Evolutionary conservation across 2,113 vertebrate species (phyloP), one percentile per base, ranked within the genome.

Genomic region (Paramisgurnus dabryanus): DNA sequence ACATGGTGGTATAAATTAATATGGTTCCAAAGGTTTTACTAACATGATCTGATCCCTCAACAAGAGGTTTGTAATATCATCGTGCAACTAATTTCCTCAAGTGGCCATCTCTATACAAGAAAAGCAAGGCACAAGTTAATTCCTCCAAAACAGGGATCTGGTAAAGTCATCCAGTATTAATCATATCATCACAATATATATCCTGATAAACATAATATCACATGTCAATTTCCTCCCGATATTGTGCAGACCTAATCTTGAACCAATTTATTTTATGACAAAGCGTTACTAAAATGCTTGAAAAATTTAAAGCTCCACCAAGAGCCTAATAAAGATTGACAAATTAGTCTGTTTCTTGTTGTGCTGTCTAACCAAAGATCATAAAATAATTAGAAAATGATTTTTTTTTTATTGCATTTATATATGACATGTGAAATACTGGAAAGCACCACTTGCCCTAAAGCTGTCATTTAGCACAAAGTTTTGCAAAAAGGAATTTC

Each of bases 401-500:
- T 7, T 7, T 7, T 6, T 45, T 49, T 68, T 49, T 69, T 27
- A 22, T 12, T 69, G 47, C 18, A 70, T 70, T 53, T 39, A 34
- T 53, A 55, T 71, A 34, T 22, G 34, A 17, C 2, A 55, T n/a
- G 9, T 71, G 34, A 11, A 39, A 50, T 10, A 55, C 7, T 11
- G 5, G 69, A 8, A 71, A 11, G 50, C 15, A n/a, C 11, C 22
- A 40, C 27, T 40, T 55, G 27, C 13, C 13, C 49, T 40, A n/a
- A 34, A 71, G 68, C 50, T 18, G 69, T 7, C 15, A 55, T 9
- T 11, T 47, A 71, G n/a, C 50, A 71, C 27, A 71, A 71, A 71
- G 69, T 57, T 57, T 10, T 40, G 7, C 34, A 71, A 6, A 18
- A 61, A 61, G 58, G 4, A 4, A 61, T 53, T 53, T 53, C 11